Conservation (phyloP, 2,888 invertebrate species). For the Ochropleura plecta region DNA sequence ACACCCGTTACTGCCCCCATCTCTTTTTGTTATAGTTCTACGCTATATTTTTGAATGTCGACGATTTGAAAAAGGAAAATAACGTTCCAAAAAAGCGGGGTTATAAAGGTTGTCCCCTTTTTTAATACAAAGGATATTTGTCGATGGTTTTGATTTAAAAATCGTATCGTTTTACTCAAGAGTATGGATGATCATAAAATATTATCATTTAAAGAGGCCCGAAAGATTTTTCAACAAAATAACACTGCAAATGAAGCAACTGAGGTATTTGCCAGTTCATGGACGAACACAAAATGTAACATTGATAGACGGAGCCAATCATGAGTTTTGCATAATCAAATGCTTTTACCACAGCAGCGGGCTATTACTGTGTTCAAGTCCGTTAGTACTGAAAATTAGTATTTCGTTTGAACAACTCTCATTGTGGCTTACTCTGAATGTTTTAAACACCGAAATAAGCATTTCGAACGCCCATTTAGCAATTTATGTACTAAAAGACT, state of each 20-base stretch:
- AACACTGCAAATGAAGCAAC: slow-evolving; percentile 16
- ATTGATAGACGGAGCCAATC: slow-evolving; percentile 52
- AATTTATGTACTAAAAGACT: slow-evolving; percentile 42
- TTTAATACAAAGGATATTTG: slow-evolving; percentile 24
- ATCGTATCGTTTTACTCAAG: slow-evolving; percentile 33
- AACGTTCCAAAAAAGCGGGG: background rate
- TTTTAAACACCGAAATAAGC: slow-evolving; percentile 39
- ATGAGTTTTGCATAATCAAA: slow-evolving; percentile 58
- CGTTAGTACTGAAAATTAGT: slow-evolving; percentile 46
- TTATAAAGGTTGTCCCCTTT: slow-evolving; percentile 4
- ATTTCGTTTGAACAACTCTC: slow-evolving; percentile 34
- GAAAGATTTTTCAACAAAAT: background rate
- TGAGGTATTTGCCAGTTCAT: slow-evolving; percentile 24
- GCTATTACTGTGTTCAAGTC: slow-evolving; percentile 40
- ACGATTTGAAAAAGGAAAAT: slow-evolving; percentile 6
- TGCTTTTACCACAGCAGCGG: slow-evolving; percentile 46
- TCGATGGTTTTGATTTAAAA: background rate
- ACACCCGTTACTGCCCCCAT: slow-evolving; percentile 66
- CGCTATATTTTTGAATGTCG: slow-evolving; percentile 43
- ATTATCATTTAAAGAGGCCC: background rate
- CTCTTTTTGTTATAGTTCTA: slow-evolving; percentile 46
- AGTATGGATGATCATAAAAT: slow-evolving; percentile 1
- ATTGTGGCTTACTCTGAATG: slow-evolving; percentile 32
- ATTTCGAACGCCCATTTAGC: slow-evolving; percentile 37
- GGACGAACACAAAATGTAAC: slow-evolving; percentile 43